Evolutionary conservation across 2,888 invertebrate genomes (phyloP), one percentile per base, ranked within the genome.

Genomic region (Drosophila greeni): DNA sequence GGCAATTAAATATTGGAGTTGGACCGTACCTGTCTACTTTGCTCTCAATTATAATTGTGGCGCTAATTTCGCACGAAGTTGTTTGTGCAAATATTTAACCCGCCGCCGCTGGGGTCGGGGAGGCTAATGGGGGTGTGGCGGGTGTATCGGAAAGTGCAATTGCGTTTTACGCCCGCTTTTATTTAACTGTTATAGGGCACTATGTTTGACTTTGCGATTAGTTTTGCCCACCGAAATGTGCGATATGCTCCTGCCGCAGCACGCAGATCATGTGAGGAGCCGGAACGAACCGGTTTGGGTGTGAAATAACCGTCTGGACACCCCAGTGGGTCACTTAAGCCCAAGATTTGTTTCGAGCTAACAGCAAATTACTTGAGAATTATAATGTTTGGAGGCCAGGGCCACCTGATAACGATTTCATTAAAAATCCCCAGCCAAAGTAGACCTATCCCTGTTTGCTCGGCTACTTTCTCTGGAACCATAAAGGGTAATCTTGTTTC

Each of bases 31-130:
- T 62, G 62, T 68, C 69, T 70, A 65, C 31, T 36, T 49, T 61
- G 66, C 81, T 64, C 62, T 51, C 73, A 75, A 73, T 53, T 75
- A 61, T 54, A 67, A 66, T 51, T 55, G 52, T 43, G 53, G 69
- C 70, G 84, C 58, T 82, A 82, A 82, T 77, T 81, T 62, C 40
- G 54, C 43, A 43, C 48, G 42, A 40, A 60, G 66, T 70, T 79
- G 67, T 76, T 82, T 78, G 53, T 66, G 58, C 58, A 67, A 73
- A 81, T 62, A 69, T 66, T 66, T 60, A 34, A 42, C 16, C 68
- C 43, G 36, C 37, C 23, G 11, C n/a, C 18, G 14, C 29, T 20
- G 33, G 16, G 20, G 29, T 1, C 1, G 18, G 39, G 45, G 40
- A 11, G 9, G 26, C 12, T 33, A 14, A 14, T 56, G 36, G 36